Base-by-base conservation (phyloP, 64 coral and sea anemone genomes). In the Montipora efflorescens region DNA sequence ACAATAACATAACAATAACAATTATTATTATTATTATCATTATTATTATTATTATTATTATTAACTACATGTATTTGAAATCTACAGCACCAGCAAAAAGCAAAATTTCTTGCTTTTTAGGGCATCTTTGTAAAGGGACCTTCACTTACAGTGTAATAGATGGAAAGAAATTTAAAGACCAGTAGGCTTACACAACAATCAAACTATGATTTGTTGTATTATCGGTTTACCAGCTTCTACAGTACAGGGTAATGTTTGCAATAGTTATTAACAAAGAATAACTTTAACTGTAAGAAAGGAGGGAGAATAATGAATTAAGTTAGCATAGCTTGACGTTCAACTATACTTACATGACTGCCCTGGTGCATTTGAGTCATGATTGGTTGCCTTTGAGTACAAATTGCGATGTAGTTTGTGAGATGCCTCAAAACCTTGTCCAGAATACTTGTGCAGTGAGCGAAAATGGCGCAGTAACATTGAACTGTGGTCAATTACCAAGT, bases 331-430 rank as follows among this genome's bases (percentile, higher is more conserved):
- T 25, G 23, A 25, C 23, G 23, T 25, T 20, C 7, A 22, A 16
- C 10, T 8, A 25, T 44, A 81, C 79, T 81, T 66, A 84, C 81
- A 0, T 2, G 81, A 84, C 4, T 59, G 28, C 2, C 52, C 81
- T 36, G 81, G 81, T 15, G 1, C 59, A 59, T 14, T 25, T 36
- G 11, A 19, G 23, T 84, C 81, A 69, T 68, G 81, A 14, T 66
- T 84, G 21, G 81, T 84, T 62, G 81, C 81, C 58, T 36, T 59
- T 28, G 52, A 46, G 55, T 84, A 84, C 50, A 84, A 84, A 22
- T 84, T 57, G 1, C 21, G 50, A 14, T 84, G 81, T 10, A 68
- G 81, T 59, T 84, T 84, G 58, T 84, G 81, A 28, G 81, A 84
- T 23, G 81, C 20, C 22, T 84, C 81, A 64, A 84, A 84, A 11